Percentiles rank a stretch among this genome's conserved stretches.
phyloP scores from a whole-genome alignment of 1,140 invertebrate species.

The Acyrthosiphon pisum region DNA sequence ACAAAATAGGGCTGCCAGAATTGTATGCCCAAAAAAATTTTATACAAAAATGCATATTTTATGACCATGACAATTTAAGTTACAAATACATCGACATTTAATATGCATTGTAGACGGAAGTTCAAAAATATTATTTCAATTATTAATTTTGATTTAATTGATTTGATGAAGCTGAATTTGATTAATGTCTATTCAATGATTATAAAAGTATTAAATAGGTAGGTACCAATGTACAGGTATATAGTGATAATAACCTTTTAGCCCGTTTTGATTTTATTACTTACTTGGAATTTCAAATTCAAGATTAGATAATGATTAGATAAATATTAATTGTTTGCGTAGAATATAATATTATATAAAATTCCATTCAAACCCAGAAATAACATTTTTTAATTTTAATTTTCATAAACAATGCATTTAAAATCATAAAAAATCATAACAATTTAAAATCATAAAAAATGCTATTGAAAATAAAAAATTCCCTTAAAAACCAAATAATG shows the following conservation, averaged over 20 bases:
- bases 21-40: neutral
- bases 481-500: too few species aligned
- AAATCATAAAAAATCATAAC: too few species aligned
- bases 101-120: neutral
- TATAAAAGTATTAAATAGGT: neutral
- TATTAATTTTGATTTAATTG: neutral
- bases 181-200: neutral
- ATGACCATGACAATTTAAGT: neutral
- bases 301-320: neutral
- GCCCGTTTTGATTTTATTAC: neutral
- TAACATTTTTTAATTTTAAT: too few species aligned
- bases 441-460: neutral
- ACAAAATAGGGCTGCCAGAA: neutral
- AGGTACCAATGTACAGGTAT: neutral
- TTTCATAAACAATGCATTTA: neutral
- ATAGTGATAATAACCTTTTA: neutral
- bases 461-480: neutral
- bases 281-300: neutral
- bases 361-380: too few species aligned
- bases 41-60: neutral
- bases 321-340: neutral
- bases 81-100: neutral
- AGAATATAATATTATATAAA: neutral
- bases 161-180: neutral
- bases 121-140: neutral